Percentiles rank a stretch among this genome's conserved stretches.
These are phyloP conservation scores for Drosophila fungiperda DNA, from an alignment of 2,888 invertebrate genomes.

Conservation along the genomic window DNA sequence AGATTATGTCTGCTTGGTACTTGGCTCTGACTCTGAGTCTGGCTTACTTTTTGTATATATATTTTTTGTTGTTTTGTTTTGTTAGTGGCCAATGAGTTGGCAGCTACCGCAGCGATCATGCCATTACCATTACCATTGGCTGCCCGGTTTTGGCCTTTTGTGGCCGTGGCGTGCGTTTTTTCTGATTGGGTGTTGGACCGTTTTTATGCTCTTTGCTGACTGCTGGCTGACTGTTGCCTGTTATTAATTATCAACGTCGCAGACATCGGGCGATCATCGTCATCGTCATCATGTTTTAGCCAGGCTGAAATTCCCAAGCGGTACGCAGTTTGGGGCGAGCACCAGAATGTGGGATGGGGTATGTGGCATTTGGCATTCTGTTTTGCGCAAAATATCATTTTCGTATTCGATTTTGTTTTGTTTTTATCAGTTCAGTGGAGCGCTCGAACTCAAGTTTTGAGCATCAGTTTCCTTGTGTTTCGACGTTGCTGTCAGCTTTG, in stretches of 20 bases:
- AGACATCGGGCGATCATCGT: slow-evolving; percentile 55
- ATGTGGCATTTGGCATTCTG: slow-evolving; percentile 57
- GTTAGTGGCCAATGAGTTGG: slow-evolving; percentile 47
- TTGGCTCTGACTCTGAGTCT: slow-evolving; percentile 22
- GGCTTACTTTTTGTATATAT: slow-evolving; percentile 31
- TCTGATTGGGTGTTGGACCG: slow-evolving; percentile 73
- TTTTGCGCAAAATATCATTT: slow-evolving; percentile 70
- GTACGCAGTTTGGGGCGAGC: slow-evolving; percentile 50
- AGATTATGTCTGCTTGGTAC: slow-evolving; percentile 81
- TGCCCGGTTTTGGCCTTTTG: slow-evolving; percentile 50
- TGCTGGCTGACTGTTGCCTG: slow-evolving; percentile 35
- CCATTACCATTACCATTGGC: slow-evolving; percentile 71
- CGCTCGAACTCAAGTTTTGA: slow-evolving; percentile 7
- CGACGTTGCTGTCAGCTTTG: slow-evolving; percentile 22
- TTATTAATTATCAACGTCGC: slow-evolving; percentile 74
- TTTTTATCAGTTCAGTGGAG: slow-evolving; percentile 18
- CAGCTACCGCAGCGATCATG: slow-evolving; percentile 52
- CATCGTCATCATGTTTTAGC: slow-evolving; percentile 32
- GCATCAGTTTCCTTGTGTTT: slow-evolving; percentile 27
- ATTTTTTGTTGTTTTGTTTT: slow-evolving; percentile 14
- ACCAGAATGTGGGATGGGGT: slow-evolving; percentile 58
- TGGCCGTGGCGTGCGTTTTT: slow-evolving; percentile 42
- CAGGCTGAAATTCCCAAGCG: slow-evolving; percentile 66
- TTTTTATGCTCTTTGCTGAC: slow-evolving; percentile 69
- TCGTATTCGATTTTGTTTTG: slow-evolving; percentile 33